Percentiles rank a stretch among this genome's conserved stretches.
Conservation (phyloP, 2,797 vertebrate genomes). For the Gymnocypris eckloni region DNA sequence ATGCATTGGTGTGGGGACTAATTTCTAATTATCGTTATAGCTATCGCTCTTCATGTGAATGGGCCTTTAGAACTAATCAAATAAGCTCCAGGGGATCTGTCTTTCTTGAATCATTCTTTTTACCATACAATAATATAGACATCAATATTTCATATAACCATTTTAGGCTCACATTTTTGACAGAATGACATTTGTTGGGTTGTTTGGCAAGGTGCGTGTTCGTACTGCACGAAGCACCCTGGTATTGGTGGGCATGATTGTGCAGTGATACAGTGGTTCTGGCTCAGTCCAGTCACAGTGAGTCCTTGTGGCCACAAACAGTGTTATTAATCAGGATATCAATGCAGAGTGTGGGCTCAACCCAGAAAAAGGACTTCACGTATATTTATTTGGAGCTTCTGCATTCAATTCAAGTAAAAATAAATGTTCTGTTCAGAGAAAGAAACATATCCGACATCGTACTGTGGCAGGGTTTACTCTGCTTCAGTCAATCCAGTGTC, state of each 20-base stretch:
- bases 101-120: not conserved
- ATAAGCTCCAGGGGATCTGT: not conserved
- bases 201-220: constrained; percentile 55
- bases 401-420: constrained; percentile 15
- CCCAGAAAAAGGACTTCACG: not conserved
- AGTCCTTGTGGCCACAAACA: constrained; percentile 38
- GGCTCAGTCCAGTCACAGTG: constrained; percentile 56
- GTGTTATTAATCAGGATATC: constrained; percentile 32
- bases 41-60: not conserved
- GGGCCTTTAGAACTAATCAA: not conserved
- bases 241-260: constrained; percentile 35
- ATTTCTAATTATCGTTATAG: not conserved
- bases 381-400: not conserved
- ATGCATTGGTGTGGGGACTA: not conserved
- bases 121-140: not conserved
- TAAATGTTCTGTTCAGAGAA: constrained; percentile 20
- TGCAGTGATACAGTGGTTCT: constrained; percentile 50
- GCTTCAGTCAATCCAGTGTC: constrained; percentile 4
- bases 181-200: constrained; percentile 40
- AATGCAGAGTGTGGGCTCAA: constrained; percentile 15
- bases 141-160: not conserved
- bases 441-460: constrained; percentile 4
- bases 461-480: constrained; percentile 29
- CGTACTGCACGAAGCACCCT: not conserved
- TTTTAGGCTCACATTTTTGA: not conserved